Evolutionary conservation across 2,888 invertebrate species (phyloP).

Genomic region (Capitulum mitella): DNA sequence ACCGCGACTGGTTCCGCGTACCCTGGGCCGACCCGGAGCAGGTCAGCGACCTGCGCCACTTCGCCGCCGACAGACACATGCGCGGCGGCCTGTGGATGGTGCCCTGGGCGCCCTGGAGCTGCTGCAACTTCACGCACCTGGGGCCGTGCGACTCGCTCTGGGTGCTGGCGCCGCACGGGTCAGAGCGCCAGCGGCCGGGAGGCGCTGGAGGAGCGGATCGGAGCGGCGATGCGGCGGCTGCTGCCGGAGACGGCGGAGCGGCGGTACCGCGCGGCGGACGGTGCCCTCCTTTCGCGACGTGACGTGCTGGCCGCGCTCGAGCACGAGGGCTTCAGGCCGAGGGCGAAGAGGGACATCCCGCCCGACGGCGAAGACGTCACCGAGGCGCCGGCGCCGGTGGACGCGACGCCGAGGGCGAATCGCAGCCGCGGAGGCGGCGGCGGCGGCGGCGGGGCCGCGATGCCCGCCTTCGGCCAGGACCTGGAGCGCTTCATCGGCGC

Average conservation of each 20-base stretch:
- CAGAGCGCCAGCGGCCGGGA: not conserved
- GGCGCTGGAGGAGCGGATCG: not conserved
- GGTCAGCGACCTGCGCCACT: not conserved
- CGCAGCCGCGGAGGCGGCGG: not conserved
- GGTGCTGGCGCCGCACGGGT: not conserved
- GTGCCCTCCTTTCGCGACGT: not conserved
- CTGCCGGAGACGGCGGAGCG: not conserved
- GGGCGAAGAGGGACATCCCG: not conserved
- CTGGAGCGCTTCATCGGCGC: not conserved
- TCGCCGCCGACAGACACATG: not conserved
- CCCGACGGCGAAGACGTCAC: not conserved
- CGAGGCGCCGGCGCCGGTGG: not conserved
- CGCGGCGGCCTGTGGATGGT: not conserved
- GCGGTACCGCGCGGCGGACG: not conserved
- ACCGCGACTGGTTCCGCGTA: conserved; percentile 16
- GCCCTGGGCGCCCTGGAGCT: conserved; percentile 18
- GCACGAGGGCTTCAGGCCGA: not conserved
- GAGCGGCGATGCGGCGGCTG: not conserved
- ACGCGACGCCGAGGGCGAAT: not conserved
- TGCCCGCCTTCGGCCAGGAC: not conserved
- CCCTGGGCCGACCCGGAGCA: conserved; percentile 13
- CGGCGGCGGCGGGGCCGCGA: not conserved
- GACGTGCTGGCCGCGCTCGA: not conserved
- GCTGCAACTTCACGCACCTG: not conserved
- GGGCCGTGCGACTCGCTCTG: not conserved